Conservation (phyloP, 2,888 invertebrate genomes). For the Netelia melanura region DNA sequence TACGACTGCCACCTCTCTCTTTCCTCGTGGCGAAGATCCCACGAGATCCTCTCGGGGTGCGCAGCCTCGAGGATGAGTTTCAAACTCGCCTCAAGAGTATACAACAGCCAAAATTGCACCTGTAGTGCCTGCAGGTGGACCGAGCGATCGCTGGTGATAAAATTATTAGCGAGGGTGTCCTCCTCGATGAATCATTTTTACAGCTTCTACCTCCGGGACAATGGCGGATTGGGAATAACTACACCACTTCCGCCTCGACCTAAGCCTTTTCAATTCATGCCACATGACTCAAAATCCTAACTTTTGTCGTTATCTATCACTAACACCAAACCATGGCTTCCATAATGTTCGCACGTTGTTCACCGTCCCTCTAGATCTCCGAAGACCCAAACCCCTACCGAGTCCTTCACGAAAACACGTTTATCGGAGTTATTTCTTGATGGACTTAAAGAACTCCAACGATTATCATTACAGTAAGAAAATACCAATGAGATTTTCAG, state of each 20-base stretch:
- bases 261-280: no score
- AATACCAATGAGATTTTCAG: background rate
- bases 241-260: background rate
- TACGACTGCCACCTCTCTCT: conserved; percentile 41
- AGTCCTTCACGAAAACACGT: no score
- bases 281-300: no score
- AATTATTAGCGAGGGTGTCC: conserved; percentile 12
- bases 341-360: no score
- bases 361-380: no score
- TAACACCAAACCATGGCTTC: no score
- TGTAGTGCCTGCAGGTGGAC: background rate
- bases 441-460: background rate
- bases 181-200: conserved; percentile 26
- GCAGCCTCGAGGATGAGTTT: no score
- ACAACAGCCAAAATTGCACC: conserved; percentile 12
- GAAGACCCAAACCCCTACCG: no score
- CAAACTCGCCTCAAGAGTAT: background rate
- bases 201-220: background rate
- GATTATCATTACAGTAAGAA: background rate
- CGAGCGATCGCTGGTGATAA: background rate
- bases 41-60: no score
- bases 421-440: no score
- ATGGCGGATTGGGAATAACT: background rate
- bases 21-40: background rate
- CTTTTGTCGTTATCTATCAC: no score